A percentile compares a stretch with the other conserved stretches of the same genome.
These are phyloP conservation scores for Eubasilissa splendida DNA, from an alignment of 2,888 invertebrate genomes.

Conservation along the genomic window DNA sequence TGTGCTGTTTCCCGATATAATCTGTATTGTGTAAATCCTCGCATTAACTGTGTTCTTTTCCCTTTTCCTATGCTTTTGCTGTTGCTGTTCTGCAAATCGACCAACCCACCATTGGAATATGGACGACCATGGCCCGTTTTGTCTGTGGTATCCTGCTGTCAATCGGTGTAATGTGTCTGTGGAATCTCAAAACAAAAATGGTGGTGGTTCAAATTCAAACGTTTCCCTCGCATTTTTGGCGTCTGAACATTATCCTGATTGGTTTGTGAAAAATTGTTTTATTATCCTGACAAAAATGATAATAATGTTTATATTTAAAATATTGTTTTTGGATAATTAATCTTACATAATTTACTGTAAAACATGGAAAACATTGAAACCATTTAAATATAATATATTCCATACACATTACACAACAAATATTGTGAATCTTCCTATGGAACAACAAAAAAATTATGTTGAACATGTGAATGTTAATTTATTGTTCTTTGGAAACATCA, in stretches of 20 bases:
- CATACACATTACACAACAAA: no score
- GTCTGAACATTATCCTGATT: not conserved
- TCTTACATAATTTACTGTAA: no score
- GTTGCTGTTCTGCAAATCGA: not conserved
- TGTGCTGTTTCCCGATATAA: no score
- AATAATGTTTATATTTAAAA: no score
- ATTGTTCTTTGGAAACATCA: no score
- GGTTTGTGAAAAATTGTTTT: conserved; percentile 7
- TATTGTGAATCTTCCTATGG: no score
- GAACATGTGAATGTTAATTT: no score
- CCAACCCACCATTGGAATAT: conserved; percentile 23
- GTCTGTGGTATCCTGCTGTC: conserved; percentile 6
- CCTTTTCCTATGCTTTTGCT: conserved; percentile 25
- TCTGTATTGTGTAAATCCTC: not conserved
- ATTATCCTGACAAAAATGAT: no score
- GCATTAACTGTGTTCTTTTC: conserved; percentile 19
- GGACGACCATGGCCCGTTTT: conserved; percentile 17
- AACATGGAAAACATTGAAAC: no score
- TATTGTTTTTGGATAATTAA: no score
- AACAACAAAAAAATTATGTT: no score
- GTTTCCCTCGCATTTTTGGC: conserved; percentile 4
- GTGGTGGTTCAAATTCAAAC: not conserved
- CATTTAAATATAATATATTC: no score
- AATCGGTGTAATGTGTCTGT: conserved; percentile 15
- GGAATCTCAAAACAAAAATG: not conserved